These are phyloP conservation scores for Resseliella maxima DNA, from an alignment of 2,888 invertebrate genomes.

Conservation along the genomic window DNA sequence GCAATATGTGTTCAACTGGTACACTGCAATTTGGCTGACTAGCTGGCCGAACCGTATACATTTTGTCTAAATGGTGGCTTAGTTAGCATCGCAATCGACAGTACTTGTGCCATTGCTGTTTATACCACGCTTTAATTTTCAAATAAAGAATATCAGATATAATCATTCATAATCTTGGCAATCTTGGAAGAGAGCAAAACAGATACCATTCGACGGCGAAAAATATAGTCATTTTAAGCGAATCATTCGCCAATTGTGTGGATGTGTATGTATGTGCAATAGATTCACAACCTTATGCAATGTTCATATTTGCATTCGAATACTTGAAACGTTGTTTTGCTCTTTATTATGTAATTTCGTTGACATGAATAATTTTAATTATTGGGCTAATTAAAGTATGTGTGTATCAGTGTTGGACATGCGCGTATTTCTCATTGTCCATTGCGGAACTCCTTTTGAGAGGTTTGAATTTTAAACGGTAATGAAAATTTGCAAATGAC, in stretches of 20 bases:
- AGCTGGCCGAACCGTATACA: background rate
- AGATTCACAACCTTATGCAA: background rate
- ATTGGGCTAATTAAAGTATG: constrained; percentile 32
- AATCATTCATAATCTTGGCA: constrained; percentile 2
- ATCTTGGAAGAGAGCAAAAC: background rate
- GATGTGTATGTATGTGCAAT: background rate
- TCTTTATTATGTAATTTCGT: constrained; percentile 48
- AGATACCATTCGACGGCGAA: background rate
- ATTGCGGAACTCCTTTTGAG: background rate
- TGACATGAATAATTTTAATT: constrained; percentile 54
- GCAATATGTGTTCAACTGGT: constrained; percentile 41
- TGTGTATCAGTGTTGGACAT: background rate
- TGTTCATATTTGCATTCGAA: background rate
- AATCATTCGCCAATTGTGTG: background rate
- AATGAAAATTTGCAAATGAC: constrained; percentile 12
- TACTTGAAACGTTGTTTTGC: background rate
- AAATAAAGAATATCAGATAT: background rate
- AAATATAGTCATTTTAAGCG: constrained; percentile 15
- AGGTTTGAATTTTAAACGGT: constrained; percentile 40
- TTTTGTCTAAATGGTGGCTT: constrained; percentile 7
- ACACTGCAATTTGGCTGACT: background rate
- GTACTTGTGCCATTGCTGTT: background rate
- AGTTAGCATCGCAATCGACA: background rate
- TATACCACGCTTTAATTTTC: background rate
- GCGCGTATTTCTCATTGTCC: background rate